Base-by-base conservation (phyloP, 2,888 invertebrate genomes). In the Sphecodes monilicornis region DNA sequence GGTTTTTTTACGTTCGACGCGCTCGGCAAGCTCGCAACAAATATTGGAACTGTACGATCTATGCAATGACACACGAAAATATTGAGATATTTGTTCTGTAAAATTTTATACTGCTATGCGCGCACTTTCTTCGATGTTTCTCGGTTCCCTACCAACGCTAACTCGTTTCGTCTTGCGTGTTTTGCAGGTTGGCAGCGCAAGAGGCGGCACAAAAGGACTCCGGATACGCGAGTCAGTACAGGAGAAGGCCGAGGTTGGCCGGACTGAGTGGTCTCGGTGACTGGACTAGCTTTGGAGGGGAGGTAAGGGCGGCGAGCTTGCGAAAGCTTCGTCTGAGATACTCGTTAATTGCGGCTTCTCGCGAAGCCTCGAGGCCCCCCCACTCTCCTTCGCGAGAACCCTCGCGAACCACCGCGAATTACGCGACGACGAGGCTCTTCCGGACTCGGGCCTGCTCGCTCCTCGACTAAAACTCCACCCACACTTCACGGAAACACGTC, bases 101-200 rank as follows among this genome's bases (percentile, higher is more conserved):
- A n/a, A n/a, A n/a, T n/a, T n/a, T n/a, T n/a, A n/a, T n/a, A n/a
- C n/a, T n/a, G n/a, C n/a, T n/a, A n/a, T n/a, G n/a, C n/a, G n/a
- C n/a, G n/a, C 80, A 87, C 29, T 16, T 26, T 57, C 57, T 80
- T 80, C 43, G 84, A 69, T 54, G 16, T 64, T 71, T n/a, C n/a
- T 66, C 13, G 26, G 46, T 3, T 32, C 16, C 64, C 11, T 32
- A 41, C 2, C 36, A 68, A 11, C 54, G 68, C 66, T 80, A 81
- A 89, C 81, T 64, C 71, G 69, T 84, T 87, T 85, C 76, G 80
- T 88, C 50, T 87, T 75, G 72, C 77, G 73, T 86, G 87, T 70
- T 89, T 92, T 90, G 78, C 96, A 98, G 98, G 98, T 98, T 98
- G 97, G 98, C 98, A 97, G 97, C 98, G 97, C 97, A 98, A 97